Evolutionary conservation across 2,797 vertebrate genomes (phyloP), one percentile per base, ranked within the genome.

Genomic region (Erpetoichthys calabaricus): DNA sequence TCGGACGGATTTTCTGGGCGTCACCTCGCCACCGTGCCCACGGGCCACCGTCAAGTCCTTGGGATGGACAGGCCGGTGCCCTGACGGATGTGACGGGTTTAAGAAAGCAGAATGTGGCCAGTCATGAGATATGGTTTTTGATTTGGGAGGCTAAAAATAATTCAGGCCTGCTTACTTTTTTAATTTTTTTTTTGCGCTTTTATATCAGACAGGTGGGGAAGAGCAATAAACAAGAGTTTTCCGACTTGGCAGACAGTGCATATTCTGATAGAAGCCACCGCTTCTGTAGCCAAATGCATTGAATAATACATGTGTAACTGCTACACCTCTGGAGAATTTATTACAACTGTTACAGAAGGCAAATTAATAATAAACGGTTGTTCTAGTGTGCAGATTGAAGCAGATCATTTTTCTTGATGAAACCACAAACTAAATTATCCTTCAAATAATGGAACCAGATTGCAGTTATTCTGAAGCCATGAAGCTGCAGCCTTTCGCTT

Each of bases 221-320:
- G 78, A 78, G 78, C 78, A 78, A 78, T 77, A 75, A 80, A 25
- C 25, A 79, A 76, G 79, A 76, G 74, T 75, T 72, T 70, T 61
- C 75, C 80, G 74, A 80, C 80, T 84, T 82, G 81, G 81, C 81
- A 82, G 81, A 77, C 78, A 80, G 66, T 59, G 62, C 79, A 77
- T 81, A 81, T 82, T 81, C 77, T 75, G 73, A 81, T 79, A 79
- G 76, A 62, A 80, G 81, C 78, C 73, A 65, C 79, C 79, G 78
- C 75, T 78, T 79, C 78, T 80, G 76, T 77, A 78, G 79, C 82
- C 82, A 82, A 80, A 81, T 70, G 61, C 74, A 63, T 77, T 82
- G 82, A 82, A 82, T 82, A 82, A 81, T 82, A 81, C 82, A 84
- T 82, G 80, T 80, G 81, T 80, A 76, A 77, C 79, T 72, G 74